Conservation (phyloP, 2,113 vertebrate species). For the Pseudopipra pipra region DNA sequence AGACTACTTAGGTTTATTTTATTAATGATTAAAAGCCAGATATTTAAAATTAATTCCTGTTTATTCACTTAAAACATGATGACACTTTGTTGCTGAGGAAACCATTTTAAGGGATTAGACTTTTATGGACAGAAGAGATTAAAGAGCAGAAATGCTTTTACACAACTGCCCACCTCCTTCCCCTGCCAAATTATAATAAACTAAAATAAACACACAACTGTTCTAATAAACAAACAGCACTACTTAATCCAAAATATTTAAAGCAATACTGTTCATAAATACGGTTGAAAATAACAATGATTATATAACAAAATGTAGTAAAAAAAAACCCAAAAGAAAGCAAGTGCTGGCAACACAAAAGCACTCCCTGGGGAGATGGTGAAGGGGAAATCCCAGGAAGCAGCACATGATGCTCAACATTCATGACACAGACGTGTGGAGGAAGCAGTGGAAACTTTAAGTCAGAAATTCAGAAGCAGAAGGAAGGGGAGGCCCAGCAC, state of each 20-base stretch:
- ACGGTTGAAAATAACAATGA: fast-evolving
- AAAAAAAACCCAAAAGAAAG: neutral
- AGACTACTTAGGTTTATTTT: neutral
- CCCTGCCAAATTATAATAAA: neutral
- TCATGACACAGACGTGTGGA: neutral
- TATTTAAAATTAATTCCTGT: neutral
- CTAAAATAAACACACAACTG: neutral
- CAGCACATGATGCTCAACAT: neutral
- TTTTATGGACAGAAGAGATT: neutral
- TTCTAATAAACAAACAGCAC: neutral
- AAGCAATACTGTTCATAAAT: neutral
- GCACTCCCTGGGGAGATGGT: fast-evolving
- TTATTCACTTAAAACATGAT: neutral
- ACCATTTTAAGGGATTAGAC: neutral
- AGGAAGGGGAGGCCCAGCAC: neutral
- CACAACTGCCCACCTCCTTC: neutral
- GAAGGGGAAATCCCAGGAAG: neutral
- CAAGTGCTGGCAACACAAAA: neutral
- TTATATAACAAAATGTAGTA: neutral
- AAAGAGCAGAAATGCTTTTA: neutral
- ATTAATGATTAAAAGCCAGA: neutral
- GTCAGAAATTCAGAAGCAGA: neutral
- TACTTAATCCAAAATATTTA: neutral
- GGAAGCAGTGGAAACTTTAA: neutral
- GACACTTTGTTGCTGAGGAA: neutral